These are phyloP conservation scores for Arvicanthis niloticus DNA, from an alignment of 2,113 vertebrate species.

Conservation along the genomic window DNA sequence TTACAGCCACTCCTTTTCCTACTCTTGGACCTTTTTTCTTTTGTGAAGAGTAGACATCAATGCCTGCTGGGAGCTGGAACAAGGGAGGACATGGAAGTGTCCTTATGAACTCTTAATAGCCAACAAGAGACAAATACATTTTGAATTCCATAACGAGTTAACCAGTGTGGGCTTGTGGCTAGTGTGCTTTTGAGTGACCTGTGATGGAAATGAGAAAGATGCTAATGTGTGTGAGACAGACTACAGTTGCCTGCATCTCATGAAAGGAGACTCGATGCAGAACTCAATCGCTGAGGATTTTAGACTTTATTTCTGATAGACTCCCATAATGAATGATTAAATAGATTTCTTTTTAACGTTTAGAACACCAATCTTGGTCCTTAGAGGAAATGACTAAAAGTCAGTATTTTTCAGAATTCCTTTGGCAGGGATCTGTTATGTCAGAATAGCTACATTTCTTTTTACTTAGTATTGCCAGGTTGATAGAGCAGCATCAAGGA, in stretches of 20 bases:
- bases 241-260: not conserved
- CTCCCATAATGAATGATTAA: not conserved
- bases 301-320: slow-evolving; percentile 26
- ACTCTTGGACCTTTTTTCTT: not conserved
- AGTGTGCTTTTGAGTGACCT: not conserved
- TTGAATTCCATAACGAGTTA: not conserved
- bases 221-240: not conserved
- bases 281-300: not conserved
- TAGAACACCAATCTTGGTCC: not conserved
- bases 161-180: not conserved
- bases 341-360: not conserved
- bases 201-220: not conserved
- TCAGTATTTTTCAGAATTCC: not conserved
- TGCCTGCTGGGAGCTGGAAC: not conserved
- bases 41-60: not conserved
- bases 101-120: not conserved
- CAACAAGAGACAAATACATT: not conserved
- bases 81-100: not conserved
- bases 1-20: not conserved
- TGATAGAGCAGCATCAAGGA: not conserved
- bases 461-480: not conserved
- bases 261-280: not conserved
- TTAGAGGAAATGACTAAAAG: slow-evolving; percentile 36
- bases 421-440: not conserved
- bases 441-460: not conserved